These are phyloP conservation scores for Bicyclus anynana DNA, from an alignment of 1,140 invertebrate genomes.

Conservation along the genomic window DNA sequence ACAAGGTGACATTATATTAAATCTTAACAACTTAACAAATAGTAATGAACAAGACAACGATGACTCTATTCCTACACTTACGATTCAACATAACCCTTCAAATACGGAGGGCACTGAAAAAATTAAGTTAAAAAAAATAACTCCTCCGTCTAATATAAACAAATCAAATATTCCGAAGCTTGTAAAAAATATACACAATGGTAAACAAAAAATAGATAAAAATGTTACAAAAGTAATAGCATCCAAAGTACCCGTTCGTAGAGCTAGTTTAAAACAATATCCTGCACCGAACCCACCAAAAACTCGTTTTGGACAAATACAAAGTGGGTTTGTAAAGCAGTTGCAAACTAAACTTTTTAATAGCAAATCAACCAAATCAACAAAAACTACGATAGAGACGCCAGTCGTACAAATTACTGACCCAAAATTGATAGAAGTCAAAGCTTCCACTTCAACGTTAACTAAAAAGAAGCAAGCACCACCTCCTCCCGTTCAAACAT, in stretches of 20 bases:
- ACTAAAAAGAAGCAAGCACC: conserved; percentile 62
- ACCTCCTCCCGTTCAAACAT: conserved; percentile 37
- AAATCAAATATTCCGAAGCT: conserved; percentile 67
- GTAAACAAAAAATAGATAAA: conserved; percentile 54
- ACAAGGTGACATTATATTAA: neutral
- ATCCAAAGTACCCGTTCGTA: conserved; percentile 63
- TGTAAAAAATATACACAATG: conserved; percentile 43
- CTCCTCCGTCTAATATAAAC: conserved; percentile 17
- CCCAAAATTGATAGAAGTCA: conserved; percentile 22
- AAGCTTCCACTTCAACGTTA: conserved; percentile 47
- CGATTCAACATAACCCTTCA: neutral
- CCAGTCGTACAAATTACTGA: conserved; percentile 22
- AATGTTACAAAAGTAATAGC: conserved; percentile 50
- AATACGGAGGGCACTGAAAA: neutral
- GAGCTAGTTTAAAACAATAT: conserved; percentile 56
- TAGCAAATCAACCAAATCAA: conserved; percentile 42
- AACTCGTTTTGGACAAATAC: conserved; percentile 63
- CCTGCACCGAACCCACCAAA: conserved; percentile 61
- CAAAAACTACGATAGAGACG: neutral
- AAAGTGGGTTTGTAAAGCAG: conserved; percentile 76
- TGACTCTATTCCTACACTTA: neutral
- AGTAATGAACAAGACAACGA: neutral
- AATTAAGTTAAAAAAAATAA: conserved; percentile 5
- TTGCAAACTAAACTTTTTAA: conserved; percentile 77
- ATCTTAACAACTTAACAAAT: neutral